Conservation (phyloP, 2,113 vertebrate species). For the Silurus asotus region DNA sequence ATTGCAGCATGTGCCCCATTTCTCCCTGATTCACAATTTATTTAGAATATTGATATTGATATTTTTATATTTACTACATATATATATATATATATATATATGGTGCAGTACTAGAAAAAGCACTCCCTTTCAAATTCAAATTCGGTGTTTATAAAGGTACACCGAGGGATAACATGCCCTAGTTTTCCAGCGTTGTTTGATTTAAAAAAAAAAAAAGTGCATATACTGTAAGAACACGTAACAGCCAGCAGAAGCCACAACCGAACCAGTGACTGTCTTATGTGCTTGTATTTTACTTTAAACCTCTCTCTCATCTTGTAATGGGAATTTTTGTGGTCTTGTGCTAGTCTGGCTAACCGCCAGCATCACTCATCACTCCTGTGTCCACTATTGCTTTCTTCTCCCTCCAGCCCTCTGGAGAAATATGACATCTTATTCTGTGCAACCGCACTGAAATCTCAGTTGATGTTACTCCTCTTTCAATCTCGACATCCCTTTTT, state of each 20-base stretch:
- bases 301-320: constrained; percentile 24
- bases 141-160: not conserved
- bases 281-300: constrained; percentile 43
- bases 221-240: not conserved
- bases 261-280: constrained; percentile 35
- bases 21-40: not conserved
- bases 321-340: constrained; percentile 28
- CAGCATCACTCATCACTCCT: constrained; percentile 38
- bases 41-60: constrained; percentile 16
- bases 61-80: no score
- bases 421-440: constrained; percentile 22
- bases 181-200: not conserved
- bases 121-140: not conserved
- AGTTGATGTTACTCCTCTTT: constrained; percentile 11
- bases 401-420: constrained; percentile 25
- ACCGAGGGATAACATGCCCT: not conserved
- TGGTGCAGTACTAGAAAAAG: not conserved
- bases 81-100: not conserved
- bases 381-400: constrained; percentile 25
- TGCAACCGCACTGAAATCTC: constrained; percentile 2
- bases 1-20: not conserved
- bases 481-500: not conserved
- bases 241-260: not conserved
- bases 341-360: constrained; percentile 35
- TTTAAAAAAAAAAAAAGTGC: constrained; percentile 6